Percentiles rank a stretch among this genome's conserved stretches.
These are phyloP conservation scores for Poecile montanus DNA, from an alignment of 2,797 vertebrate genomes.

Conservation along the genomic window DNA sequence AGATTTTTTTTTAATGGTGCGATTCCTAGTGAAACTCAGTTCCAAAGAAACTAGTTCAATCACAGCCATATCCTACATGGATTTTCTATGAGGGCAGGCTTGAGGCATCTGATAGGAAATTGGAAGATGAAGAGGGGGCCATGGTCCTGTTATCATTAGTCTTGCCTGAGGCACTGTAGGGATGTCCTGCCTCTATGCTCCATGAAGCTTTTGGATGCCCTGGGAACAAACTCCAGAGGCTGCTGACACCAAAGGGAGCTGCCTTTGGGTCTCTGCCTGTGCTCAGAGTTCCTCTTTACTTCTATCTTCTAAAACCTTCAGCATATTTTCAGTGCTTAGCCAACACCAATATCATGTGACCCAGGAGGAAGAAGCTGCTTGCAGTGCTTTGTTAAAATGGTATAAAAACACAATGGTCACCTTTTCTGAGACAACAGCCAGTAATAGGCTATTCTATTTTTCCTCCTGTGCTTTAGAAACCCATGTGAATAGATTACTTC, in stretches of 20 bases:
- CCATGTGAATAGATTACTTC: conserved; percentile 15
- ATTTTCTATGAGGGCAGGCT: not conserved
- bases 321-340: not conserved
- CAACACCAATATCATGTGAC: not conserved
- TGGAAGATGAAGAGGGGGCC: not conserved
- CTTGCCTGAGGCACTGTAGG: not conserved
- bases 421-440: not conserved
- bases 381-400: not conserved
- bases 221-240: not conserved
- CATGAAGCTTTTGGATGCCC: not conserved
- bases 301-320: not conserved
- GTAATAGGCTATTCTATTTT: not conserved
- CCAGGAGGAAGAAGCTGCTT: not conserved
- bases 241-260: not conserved
- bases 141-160: not conserved
- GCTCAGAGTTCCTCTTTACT: not conserved
- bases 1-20: not conserved
- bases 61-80: not conserved
- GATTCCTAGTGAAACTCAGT: not conserved
- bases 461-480: conserved; percentile 16
- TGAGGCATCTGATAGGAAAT: not conserved
- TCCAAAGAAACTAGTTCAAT: not conserved
- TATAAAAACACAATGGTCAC: not conserved
- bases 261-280: not conserved
- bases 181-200: not conserved